A percentile compares a stretch with the other conserved stretches of the same genome.
Evolutionary conservation across 2,797 vertebrate species (phyloP).

Genomic region (Potorous gilbertii): DNA sequence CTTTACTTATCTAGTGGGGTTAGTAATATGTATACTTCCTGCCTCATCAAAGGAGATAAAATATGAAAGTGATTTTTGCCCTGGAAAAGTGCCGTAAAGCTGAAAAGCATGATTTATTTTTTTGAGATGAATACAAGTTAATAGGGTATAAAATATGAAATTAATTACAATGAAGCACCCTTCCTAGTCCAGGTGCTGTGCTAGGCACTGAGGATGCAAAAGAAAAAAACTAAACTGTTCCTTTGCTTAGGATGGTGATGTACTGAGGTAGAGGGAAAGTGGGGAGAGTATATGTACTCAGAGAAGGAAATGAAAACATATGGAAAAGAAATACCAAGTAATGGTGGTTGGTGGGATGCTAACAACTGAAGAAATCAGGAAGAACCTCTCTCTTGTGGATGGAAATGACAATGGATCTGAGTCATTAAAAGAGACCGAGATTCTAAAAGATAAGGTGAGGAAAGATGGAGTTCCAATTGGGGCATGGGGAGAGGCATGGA

Average conservation of each 20-base stretch:
- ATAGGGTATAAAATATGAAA: background rate
- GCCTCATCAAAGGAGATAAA: background rate
- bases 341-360: background rate
- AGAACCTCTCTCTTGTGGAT: background rate
- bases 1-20: background rate
- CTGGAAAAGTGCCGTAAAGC: background rate
- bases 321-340: background rate
- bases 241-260: background rate
- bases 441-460: background rate
- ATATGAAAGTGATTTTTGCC: background rate
- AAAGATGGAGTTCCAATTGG: background rate
- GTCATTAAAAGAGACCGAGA: background rate
- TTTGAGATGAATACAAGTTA: background rate
- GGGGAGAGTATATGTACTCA: background rate
- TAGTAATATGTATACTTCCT: background rate
- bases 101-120: background rate
- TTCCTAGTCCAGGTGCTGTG: background rate
- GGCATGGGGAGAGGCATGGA: background rate
- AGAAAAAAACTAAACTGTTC: background rate
- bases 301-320: background rate
- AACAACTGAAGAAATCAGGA: background rate
- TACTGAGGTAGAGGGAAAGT: background rate
- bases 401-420: background rate
- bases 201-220: background rate
- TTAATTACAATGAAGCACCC: background rate